Conservation (phyloP, 1,140 invertebrate genomes). For the Spodoptera litura region DNA sequence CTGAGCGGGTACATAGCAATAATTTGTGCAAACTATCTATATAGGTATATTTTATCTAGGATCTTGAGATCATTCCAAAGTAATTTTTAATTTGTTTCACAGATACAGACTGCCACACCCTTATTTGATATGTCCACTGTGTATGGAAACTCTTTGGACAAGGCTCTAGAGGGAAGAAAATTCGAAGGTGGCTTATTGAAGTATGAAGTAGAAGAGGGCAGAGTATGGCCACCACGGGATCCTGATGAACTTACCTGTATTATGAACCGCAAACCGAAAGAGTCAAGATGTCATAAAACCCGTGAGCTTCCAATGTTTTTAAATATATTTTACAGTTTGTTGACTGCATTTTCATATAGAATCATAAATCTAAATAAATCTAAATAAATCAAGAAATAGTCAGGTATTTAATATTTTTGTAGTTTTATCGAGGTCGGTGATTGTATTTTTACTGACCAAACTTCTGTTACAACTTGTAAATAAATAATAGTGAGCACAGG, state of each 20-base stretch:
- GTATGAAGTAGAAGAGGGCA: constrained; percentile 18
- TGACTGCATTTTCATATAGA: too few species aligned
- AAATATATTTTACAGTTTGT: too few species aligned
- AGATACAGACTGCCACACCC: constrained; percentile 41
- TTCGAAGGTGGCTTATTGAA: constrained; percentile 19
- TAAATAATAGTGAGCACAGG: too few species aligned
- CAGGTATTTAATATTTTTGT: too few species aligned
- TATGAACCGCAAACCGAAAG: constrained; percentile 3
- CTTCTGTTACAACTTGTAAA: too few species aligned
- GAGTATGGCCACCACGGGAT: constrained; percentile 15
- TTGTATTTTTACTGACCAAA: too few species aligned
- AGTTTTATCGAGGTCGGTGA: too few species aligned
- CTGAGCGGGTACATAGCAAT: background rate
- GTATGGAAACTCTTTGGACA: constrained; percentile 34
- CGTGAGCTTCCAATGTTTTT: background rate
- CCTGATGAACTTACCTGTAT: background rate
- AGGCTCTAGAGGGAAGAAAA: background rate
- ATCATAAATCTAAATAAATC: too few species aligned
- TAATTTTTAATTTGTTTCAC: background rate
- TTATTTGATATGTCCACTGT: constrained; percentile 38
- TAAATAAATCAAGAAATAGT: too few species aligned
- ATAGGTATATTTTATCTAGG: too few species aligned
- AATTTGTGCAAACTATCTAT: too few species aligned
- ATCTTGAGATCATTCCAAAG: background rate
- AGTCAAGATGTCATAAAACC: constrained; percentile 27